These are phyloP conservation scores for Meriones psammophilus DNA, from an alignment of 2,797 vertebrate species.

Conservation along the genomic window DNA sequence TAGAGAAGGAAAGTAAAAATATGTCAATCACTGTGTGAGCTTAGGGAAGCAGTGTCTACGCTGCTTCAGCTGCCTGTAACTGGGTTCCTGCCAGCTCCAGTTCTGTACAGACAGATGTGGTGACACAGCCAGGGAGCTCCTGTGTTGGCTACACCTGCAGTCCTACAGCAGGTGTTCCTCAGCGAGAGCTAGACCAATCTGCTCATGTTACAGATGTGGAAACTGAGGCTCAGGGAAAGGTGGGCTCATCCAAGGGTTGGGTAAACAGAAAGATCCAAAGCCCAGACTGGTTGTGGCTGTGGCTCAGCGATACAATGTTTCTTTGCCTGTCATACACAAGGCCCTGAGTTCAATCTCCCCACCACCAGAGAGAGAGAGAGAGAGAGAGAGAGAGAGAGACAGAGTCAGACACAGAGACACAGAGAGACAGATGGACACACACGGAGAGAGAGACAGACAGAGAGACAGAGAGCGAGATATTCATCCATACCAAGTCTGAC, in stretches of 20 bases:
- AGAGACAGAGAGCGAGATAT: background rate
- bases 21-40: background rate
- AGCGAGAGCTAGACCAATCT: background rate
- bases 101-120: background rate
- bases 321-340: background rate
- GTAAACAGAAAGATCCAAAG: background rate
- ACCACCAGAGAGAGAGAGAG: background rate
- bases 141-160: background rate
- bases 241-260: background rate
- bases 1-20: background rate
- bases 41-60: background rate
- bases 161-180: background rate
- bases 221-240: background rate
- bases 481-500: background rate
- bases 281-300: background rate
- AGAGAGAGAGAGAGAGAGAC: background rate
- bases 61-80: background rate
- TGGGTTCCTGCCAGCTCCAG: background rate
- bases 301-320: background rate
- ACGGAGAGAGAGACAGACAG: background rate
- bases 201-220: background rate
- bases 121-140: too few species aligned
- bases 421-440: background rate
- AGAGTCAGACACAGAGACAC: background rate
- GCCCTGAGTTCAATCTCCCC: background rate